Conservation (phyloP, 2,888 invertebrate genomes). For the Philonicus albiceps region DNA sequence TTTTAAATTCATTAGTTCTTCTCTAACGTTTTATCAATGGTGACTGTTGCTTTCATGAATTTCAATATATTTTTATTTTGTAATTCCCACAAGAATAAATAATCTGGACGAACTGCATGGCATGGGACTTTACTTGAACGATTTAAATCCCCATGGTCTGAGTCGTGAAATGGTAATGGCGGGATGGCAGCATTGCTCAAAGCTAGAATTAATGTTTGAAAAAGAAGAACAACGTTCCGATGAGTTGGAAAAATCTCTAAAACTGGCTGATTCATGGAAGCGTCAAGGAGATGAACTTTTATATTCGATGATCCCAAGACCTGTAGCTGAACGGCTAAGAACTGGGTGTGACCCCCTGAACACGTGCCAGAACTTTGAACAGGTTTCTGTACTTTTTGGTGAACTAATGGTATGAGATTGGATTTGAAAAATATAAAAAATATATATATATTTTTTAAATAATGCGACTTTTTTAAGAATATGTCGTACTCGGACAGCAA, state of each 20-base stretch:
- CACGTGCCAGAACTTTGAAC: constrained; percentile 76
- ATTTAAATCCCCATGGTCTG: constrained; percentile 84
- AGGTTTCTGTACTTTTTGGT: constrained; percentile 63
- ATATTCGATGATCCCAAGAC: constrained; percentile 91
- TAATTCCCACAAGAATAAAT: constrained; percentile 69
- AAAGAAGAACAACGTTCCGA: constrained; percentile 81
- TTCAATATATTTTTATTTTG: background rate
- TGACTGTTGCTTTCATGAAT: too few species aligned
- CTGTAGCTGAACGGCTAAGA: constrained; percentile 81
- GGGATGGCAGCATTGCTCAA: constrained; percentile 85
- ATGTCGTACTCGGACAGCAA: constrained; percentile 50
- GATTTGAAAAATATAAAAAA: background rate
- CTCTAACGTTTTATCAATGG: too few species aligned
- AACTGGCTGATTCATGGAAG: constrained; percentile 84
- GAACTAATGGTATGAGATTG: constrained; percentile 55
- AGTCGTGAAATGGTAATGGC: constrained; percentile 83
- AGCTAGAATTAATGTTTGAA: constrained; percentile 82
- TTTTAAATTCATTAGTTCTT: too few species aligned
- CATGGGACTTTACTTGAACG: constrained; percentile 81
- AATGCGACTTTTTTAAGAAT: constrained; percentile 35
- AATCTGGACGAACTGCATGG: constrained; percentile 83
- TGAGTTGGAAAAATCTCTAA: constrained; percentile 80
- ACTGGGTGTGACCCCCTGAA: constrained; percentile 77
- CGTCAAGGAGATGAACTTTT: constrained; percentile 83
- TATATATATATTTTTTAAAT: background rate